phyloP scores from a whole-genome alignment of 2,113 vertebrate species.

The Rhinolophus sinicus region DNA sequence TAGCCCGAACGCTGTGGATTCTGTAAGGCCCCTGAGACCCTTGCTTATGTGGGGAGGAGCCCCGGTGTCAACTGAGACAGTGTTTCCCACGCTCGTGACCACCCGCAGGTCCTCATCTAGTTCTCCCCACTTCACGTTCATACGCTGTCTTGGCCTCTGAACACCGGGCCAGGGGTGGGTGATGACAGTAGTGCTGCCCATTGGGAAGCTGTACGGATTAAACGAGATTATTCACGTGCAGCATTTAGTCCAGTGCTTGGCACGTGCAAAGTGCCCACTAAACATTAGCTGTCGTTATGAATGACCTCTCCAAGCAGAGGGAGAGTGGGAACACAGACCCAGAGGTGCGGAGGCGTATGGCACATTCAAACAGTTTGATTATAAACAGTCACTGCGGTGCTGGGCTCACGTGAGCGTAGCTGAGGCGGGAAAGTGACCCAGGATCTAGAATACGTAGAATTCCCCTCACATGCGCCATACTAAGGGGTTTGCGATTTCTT shows the following conservation, averaged over 20 bases:
- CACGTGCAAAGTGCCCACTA: fast-evolving
- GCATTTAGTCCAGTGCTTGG: not conserved
- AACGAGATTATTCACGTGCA: not conserved
- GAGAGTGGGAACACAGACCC: fast-evolving
- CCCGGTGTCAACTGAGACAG: not conserved
- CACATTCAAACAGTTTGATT: fast-evolving
- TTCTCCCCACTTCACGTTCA: not conserved
- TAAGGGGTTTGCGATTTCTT: not conserved
- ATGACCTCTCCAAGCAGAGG: not conserved
- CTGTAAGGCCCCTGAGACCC: not conserved
- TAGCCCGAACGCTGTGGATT: not conserved
- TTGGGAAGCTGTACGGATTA: not conserved
- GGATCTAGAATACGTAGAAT: not conserved
- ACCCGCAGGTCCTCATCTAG: not conserved
- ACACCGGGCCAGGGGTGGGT: fast-evolving
- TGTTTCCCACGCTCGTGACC: fast-evolving
- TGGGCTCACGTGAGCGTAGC: fast-evolving
- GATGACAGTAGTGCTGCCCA: not conserved
- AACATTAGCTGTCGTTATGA: not conserved
- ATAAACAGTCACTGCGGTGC: too few species aligned
- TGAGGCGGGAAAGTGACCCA: not conserved
- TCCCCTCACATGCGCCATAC: fast-evolving
- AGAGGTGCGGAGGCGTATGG: fast-evolving
- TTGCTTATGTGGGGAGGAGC: not conserved
- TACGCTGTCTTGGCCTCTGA: not conserved